These are phyloP conservation scores for Uloborus plumipes DNA, from an alignment of 2,888 invertebrate species.

Conservation along the genomic window DNA sequence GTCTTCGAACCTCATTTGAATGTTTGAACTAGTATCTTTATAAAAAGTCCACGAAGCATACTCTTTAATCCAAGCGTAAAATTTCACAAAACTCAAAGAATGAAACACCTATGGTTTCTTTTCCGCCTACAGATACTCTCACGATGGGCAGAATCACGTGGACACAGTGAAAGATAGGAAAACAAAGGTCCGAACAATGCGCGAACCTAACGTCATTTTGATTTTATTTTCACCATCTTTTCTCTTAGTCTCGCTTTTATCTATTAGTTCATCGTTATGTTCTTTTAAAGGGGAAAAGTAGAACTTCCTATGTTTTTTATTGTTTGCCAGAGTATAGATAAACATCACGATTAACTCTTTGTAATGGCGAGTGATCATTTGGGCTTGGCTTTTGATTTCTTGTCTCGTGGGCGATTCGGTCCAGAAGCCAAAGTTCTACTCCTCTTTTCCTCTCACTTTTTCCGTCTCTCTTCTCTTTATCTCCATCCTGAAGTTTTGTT, in stretches of 20 bases:
- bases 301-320: constrained; percentile 38
- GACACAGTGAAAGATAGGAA: neutral
- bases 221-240: constrained; percentile 18
- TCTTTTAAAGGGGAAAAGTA: constrained; percentile 41
- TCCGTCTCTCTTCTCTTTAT: no score
- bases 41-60: no score
- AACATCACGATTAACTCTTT: constrained; percentile 15
- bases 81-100: no score
- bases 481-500: no score
- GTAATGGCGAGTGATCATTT: neutral
- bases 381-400: no score
- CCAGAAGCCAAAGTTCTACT: no score
- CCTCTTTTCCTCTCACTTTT: no score
- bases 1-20: no score
- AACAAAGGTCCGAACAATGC: constrained; percentile 20
- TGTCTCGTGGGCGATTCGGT: no score
- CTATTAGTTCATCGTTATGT: constrained; percentile 36
- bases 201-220: constrained; percentile 20
- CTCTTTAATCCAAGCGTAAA: no score
- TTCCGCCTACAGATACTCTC: constrained; percentile 40
- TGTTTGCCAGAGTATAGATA: neutral
- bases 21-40: no score
- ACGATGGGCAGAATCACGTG: constrained; percentile 33
- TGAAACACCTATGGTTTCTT: neutral
- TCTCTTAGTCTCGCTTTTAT: constrained; percentile 20